Evolutionary conservation across 2,113 vertebrate species (phyloP), one percentile per base, ranked within the genome.

Genomic region (Colinus virginianus): DNA sequence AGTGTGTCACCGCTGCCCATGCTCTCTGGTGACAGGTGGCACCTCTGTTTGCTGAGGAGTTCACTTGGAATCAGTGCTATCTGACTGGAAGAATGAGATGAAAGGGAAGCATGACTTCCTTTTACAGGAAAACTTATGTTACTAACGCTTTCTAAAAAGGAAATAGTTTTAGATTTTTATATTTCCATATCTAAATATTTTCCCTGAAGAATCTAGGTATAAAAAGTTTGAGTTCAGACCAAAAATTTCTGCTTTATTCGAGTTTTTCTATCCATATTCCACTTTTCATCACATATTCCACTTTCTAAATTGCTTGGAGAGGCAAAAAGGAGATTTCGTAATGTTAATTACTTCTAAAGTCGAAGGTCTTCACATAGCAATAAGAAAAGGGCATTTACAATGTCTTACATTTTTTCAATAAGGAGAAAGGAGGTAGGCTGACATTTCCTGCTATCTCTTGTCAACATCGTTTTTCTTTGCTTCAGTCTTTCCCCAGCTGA

Each of bases 1-100:
- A 82, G 10, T 0, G 0, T 13, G 14, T 38, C 18, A 38, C n/a
- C 80, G 51, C 15, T 76, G 70, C 26, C 59, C 2, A 0, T 9
- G 8, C 76, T 64, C 34, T 1, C 0, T 1, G 4, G 38, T 56
- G 79, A 26, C 17, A 15, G 1, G 0, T 15, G 63, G 77, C 40
- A 14, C 34, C 18, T 69, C 16, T 64, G 32, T 22, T 72, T 66
- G 48, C 43, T 56, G 53, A 42, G 49, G 18, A 88, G 21, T 36
- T 70, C 15, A 11, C 20, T 34, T 20, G 51, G 63, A 45, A 51
- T 14, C 11, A 49, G 9, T 6, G 2, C 36, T 40, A 23, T 30
- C 26, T 38, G 70, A 36, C 36, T n/a, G 1, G 0, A 34, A 22
- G 21, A 51, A 23, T 21, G 18, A 69, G 59, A 22, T 38, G 14